A percentile compares a stretch with the other conserved stretches of the same genome.
phyloP scores from a whole-genome alignment of 1,140 invertebrate genomes.

The Tetranychus cinnabarinus region DNA sequence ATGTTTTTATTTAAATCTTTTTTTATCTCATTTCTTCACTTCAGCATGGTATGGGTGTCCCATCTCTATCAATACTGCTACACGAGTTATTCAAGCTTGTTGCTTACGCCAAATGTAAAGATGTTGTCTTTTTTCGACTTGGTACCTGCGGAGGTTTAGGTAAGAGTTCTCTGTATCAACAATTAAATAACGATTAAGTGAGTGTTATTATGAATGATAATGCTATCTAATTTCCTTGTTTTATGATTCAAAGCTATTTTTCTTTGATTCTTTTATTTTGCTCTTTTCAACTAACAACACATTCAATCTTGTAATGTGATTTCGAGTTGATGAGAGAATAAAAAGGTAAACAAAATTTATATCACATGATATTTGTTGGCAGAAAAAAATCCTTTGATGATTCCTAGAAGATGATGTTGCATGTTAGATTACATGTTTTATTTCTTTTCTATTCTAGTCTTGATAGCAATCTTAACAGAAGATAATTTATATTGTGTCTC shows the following conservation, averaged over 20 bases:
- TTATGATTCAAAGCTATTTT: no score
- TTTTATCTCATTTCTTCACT: not conserved
- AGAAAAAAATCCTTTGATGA: not conserved
- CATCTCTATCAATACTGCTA: constrained; percentile 67
- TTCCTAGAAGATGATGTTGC: not conserved
- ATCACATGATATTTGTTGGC: constrained; percentile 35
- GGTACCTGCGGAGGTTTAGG: constrained; percentile 84
- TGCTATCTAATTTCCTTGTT: not conserved
- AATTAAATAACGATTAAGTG: not conserved
- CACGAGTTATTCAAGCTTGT: constrained; percentile 82
- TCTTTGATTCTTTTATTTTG: no score
- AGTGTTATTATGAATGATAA: not conserved
- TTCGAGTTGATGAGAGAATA: not conserved
- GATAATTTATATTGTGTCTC: no score
- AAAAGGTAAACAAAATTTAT: constrained; percentile 43
- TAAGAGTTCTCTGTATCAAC: constrained; percentile 7
- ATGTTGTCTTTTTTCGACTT: constrained; percentile 71
- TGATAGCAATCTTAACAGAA: no score
- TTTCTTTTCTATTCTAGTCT: no score
- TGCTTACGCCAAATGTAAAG: constrained; percentile 62
- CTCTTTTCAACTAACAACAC: no score
- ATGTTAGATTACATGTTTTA: not conserved
- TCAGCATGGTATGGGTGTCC: constrained; percentile 80
- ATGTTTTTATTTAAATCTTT: not conserved
- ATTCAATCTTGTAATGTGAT: no score